Percentiles rank a stretch among this genome's conserved stretches.
Conservation (phyloP, 2,888 invertebrate species). For the Nysson spinosus region DNA sequence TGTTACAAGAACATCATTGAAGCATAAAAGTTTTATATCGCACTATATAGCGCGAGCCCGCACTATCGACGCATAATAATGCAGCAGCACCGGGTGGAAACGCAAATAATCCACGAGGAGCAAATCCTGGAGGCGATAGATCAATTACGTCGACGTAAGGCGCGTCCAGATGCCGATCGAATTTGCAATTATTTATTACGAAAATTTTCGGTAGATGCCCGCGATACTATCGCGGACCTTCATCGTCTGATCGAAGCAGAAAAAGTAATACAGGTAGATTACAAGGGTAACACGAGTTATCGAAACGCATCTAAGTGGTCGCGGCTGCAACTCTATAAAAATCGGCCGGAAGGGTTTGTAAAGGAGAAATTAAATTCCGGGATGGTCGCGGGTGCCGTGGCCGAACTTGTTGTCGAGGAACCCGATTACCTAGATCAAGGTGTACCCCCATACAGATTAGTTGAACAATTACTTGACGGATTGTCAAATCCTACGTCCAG, state of each 20-base stretch:
- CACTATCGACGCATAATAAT: conserved; percentile 45
- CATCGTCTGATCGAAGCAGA: conserved; percentile 87
- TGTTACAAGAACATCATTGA: background rate
- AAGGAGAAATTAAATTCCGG: conserved; percentile 77
- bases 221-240: conserved; percentile 85
- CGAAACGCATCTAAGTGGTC: conserved; percentile 88
- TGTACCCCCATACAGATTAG: conserved; percentile 84
- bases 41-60: conserved; percentile 3
- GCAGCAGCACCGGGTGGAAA: conserved; percentile 75
- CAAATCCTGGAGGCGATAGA: conserved; percentile 91
- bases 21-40: conserved; percentile 3
- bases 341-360: conserved; percentile 78
- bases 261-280: conserved; percentile 89
- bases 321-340: conserved; percentile 74
- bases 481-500: conserved; percentile 82
- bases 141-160: conserved; percentile 89
- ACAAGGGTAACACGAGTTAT: conserved; percentile 92
- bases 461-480: conserved; percentile 80
- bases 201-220: conserved; percentile 84
- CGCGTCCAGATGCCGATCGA: conserved; percentile 89
- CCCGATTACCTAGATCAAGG: conserved; percentile 86
- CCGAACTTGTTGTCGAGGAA: conserved; percentile 85
- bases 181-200: conserved; percentile 90
- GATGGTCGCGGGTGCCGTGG: conserved; percentile 84
- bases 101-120: conserved; percentile 84